Percentiles rank a stretch among this genome's conserved stretches.
Conservation (phyloP, 2,888 invertebrate genomes). For the Drosophila prolongata region DNA sequence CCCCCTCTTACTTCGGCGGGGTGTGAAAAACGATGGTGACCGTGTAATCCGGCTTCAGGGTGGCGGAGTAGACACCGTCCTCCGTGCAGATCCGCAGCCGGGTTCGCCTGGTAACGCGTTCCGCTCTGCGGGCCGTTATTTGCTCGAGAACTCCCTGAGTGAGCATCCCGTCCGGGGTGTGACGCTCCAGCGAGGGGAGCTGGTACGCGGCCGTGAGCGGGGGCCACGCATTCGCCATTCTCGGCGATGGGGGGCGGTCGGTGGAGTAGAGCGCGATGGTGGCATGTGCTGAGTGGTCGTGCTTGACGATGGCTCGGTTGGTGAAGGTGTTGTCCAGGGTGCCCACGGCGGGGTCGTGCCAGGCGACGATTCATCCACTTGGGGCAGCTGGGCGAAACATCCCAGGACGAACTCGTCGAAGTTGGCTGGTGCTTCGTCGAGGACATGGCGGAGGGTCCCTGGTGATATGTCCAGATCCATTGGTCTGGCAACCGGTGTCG, state of each 20-base stretch:
- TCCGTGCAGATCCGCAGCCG: too few relatives aligned
- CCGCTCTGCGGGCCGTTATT: too few relatives aligned
- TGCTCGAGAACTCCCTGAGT: background rate
- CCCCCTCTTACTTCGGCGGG: too few relatives aligned
- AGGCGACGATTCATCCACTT: background rate
- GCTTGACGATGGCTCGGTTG: background rate
- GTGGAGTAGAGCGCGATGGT: too few relatives aligned
- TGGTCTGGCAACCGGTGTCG: background rate
- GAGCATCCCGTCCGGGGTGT: background rate
- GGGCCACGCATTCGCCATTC: background rate
- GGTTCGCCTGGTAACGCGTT: too few relatives aligned
- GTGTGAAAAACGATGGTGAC: too few relatives aligned
- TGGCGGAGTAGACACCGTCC: too few relatives aligned
- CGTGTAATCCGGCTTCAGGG: too few relatives aligned
- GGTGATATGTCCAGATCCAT: background rate
- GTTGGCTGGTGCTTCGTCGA: background rate
- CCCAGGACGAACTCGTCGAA: background rate
- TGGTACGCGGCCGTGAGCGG: background rate
- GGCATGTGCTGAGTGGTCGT: background rate
- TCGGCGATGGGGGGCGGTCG: too few relatives aligned
- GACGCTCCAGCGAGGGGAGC: background rate
- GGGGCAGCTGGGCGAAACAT: background rate
- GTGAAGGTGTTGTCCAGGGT: too few relatives aligned
- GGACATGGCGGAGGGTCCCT: background rate
- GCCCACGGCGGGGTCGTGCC: background rate